Base-by-base conservation (phyloP, 2,888 invertebrate species). In the Clepsis dumicolana region DNA sequence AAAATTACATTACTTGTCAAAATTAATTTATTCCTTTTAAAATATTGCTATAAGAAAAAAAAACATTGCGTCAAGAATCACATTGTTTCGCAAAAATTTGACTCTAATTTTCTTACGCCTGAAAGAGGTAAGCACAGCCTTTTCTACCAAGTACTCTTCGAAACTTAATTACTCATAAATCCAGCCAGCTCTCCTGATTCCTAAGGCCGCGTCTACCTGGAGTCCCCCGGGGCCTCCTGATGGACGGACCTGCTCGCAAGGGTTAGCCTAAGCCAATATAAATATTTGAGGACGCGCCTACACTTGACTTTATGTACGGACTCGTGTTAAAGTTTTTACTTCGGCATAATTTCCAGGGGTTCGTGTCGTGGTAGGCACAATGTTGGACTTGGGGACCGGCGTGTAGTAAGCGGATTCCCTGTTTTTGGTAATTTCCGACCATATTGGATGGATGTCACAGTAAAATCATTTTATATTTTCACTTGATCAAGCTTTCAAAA, bases 211-310 rank as follows among this genome's bases (percentile, higher is more conserved):
- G 65, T 63, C 57, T 88, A 87, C 88, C 86, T 90, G 89, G 84
- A 82, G 85, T 91, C 93, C 88, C 93, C 73, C 56, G 91, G 87
- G 90, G 79, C 81, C 77, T 68, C 83, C 89, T 93, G 91, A 91
- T 89, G 88, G 92, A 91, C 90, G 84, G 88, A 87, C 87, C 78
- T 81, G 83, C 78, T 81, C 79, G 83, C 83, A 86, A 88, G 89
- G 91, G 91, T 91, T 92, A 91, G 89, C 91, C 90, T 88, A 86
- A 87, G 88, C 86, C 89, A 87, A 86, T 86, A 86, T 93, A 90
- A 93, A 93, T 93, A 93, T 92, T 92, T 91, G 88, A 93, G 79
- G 80, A 86, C 72, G 79, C 75, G 75, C 75, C 71, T 79, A 77
- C 78, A 75, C 75, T 75, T 78, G 75, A 74, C 76, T 73, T 79